A percentile compares a stretch with the other conserved stretches of the same genome.
Conservation (phyloP, 1,140 invertebrate species). For the Tetraneura akinire region DNA sequence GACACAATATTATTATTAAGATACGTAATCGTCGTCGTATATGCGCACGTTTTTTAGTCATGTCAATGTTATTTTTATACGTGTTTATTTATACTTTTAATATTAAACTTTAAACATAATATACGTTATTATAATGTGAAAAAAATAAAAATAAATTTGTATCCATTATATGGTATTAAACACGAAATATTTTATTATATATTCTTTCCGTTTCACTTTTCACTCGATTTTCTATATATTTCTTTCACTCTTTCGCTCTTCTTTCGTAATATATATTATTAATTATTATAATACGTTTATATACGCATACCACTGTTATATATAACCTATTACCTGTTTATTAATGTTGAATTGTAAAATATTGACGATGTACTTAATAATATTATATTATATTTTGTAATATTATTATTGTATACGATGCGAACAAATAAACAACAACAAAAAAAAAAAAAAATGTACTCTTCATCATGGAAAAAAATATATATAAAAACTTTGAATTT, state of each 20-base stretch:
- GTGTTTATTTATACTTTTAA: neutral
- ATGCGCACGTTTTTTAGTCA: constrained; percentile 24
- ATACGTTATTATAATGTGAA: too few species aligned
- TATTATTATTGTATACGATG: constrained; percentile 4
- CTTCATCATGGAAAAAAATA: neutral
- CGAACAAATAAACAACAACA: too few species aligned
- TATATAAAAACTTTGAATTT: too few species aligned
- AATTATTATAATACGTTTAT: neutral
- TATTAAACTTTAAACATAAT: too few species aligned
- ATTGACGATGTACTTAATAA: too few species aligned
- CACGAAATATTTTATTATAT: neutral
- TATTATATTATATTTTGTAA: too few species aligned
- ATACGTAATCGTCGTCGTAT: neutral
- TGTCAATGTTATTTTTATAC: constrained; percentile 34
- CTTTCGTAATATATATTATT: neutral
- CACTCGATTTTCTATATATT: too few species aligned
- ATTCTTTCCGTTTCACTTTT: neutral
- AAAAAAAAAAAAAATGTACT: neutral
- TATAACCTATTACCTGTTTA: too few species aligned
- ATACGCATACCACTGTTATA: too few species aligned
- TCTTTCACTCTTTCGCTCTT: neutral
- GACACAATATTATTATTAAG: too few species aligned
- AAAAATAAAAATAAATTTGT: neutral
- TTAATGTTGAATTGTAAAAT: too few species aligned
- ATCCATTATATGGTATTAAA: neutral